Conservation (phyloP, 2,797 vertebrate genomes). For the Arctocebus calabarensis region DNA sequence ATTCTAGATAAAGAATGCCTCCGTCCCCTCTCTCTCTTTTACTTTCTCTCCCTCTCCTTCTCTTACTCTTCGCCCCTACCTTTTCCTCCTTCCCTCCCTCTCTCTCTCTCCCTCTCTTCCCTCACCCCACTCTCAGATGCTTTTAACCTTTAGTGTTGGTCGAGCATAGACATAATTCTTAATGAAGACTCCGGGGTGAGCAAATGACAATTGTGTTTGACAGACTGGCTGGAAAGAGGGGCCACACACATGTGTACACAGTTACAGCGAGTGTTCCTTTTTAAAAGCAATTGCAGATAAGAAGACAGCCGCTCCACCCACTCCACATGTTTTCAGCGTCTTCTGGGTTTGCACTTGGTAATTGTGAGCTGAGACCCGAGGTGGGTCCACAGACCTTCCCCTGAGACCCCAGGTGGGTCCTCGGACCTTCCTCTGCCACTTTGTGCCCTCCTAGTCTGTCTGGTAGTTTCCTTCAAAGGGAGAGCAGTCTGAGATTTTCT, state of each 20-base stretch:
- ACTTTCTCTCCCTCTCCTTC: background rate
- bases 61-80: background rate
- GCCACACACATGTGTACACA: background rate
- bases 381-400: too few relatives aligned
- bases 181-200: background rate
- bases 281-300: slow-evolving; percentile 19
- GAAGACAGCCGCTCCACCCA: background rate
- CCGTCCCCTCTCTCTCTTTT: too few relatives aligned
- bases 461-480: slow-evolving; percentile 38
- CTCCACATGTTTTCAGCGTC: background rate
- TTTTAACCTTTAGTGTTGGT: background rate
- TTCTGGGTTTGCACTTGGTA: background rate
- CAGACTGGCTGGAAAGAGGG: background rate
- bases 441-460: background rate
- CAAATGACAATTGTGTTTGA: background rate
- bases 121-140: background rate
- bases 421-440: background rate
- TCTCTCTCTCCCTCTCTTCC: accelerated
- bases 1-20: background rate
- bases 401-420: background rate
- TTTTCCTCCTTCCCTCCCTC: too few relatives aligned
- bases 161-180: slow-evolving; percentile 27
- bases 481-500: slow-evolving; percentile 13
- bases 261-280: background rate
- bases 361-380: background rate